Conservation (phyloP, 64 coral and sea anemone species). For the Pocillopora damicornis region DNA sequence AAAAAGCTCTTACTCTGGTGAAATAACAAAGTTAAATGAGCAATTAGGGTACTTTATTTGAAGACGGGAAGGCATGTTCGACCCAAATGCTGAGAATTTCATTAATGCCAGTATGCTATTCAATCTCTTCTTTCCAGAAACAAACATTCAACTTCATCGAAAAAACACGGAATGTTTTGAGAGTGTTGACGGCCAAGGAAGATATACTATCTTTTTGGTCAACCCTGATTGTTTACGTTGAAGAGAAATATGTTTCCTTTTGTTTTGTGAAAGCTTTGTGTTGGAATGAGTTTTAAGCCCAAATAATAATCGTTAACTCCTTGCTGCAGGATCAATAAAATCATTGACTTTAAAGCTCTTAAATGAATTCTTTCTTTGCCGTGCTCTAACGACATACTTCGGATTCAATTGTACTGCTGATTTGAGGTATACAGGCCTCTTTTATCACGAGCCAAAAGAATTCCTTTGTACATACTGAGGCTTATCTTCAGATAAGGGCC, state of each 20-base stretch:
- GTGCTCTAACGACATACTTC: neutral
- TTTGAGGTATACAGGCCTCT: neutral
- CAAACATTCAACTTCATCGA: constrained; percentile 4
- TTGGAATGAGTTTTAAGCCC: neutral
- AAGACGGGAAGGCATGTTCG: neutral
- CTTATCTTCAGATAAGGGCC: constrained; percentile 18
- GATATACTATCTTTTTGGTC: neutral
- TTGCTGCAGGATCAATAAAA: constrained; percentile 7
- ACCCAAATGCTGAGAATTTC: neutral
- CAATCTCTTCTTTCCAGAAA: neutral
- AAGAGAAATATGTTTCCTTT: constrained; percentile 10
- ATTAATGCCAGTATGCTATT: constrained; percentile 12
- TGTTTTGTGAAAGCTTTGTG: constrained; percentile 11
- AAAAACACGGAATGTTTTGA: neutral
- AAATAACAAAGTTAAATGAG: constrained; percentile 8
- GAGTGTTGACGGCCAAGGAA: constrained; percentile 8
- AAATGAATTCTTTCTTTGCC: constrained; percentile 42
- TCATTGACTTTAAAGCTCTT: neutral
- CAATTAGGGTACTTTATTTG: constrained; percentile 19
- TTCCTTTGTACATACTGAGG: neutral
- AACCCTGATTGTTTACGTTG: neutral
- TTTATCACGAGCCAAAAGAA: constrained; percentile 1
- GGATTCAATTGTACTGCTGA: neutral
- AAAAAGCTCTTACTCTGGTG: neutral
- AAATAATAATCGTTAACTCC: neutral